Percentiles rank a stretch among this genome's conserved stretches.
Conservation (phyloP, 1,140 invertebrate genomes). For the Hesperophylax magnus region DNA sequence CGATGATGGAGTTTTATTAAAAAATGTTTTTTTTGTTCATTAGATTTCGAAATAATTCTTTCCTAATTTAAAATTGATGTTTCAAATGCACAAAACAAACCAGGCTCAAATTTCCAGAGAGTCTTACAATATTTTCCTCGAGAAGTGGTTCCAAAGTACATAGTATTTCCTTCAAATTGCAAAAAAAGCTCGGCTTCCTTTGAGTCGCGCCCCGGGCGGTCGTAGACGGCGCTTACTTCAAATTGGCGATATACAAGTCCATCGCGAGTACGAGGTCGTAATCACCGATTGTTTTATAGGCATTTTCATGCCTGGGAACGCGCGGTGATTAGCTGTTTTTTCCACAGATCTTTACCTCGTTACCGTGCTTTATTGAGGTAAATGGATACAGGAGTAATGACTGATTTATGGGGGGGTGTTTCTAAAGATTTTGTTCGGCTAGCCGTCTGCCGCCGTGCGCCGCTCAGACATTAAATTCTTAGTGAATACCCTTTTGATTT, state of each 20-base stretch:
- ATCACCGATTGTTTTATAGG: background rate
- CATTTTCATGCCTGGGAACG: slow-evolving; percentile 7
- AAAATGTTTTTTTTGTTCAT: no score
- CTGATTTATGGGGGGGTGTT: background rate
- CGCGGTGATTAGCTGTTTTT: no score
- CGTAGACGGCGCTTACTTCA: slow-evolving; percentile 15
- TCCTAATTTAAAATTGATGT: no score
- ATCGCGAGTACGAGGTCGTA: background rate
- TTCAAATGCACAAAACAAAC: no score
- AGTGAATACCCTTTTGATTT: no score
- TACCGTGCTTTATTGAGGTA: background rate
- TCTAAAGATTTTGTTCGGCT: no score
- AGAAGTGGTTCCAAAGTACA: slow-evolving; percentile 45
- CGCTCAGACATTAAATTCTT: no score
- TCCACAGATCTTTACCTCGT: background rate
- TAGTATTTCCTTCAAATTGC: slow-evolving; percentile 44
- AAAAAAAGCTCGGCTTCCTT: slow-evolving; percentile 48
- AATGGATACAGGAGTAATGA: background rate
- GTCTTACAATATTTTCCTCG: background rate
- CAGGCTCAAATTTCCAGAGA: background rate
- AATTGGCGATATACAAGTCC: slow-evolving; percentile 3
- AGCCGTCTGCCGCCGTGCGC: no score
- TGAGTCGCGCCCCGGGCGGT: slow-evolving; percentile 16
- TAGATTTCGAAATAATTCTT: no score
- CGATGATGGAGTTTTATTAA: no score